phyloP scores from a whole-genome alignment of 2,113 vertebrate genomes.

The Eonycteris spelaea region DNA sequence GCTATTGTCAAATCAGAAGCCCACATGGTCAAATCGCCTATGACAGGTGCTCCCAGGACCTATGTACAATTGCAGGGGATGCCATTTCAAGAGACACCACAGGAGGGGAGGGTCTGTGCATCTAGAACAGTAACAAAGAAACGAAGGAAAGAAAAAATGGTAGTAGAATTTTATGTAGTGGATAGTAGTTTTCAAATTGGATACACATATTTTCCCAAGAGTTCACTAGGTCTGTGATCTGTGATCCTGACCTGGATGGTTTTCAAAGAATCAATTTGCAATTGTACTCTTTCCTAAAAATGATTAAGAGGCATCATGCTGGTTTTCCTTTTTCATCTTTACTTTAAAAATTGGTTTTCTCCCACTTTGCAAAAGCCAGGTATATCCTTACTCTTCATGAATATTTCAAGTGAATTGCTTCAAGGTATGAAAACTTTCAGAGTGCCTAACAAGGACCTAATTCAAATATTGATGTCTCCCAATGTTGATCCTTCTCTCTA shows the following conservation, averaged over 20 bases:
- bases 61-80: accelerated
- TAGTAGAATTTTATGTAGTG: not conserved
- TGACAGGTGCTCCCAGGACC: not conserved
- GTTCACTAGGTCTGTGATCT: not conserved
- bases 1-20: not conserved
- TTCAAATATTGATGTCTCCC: not conserved
- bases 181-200: not conserved
- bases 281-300: not conserved
- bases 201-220: not conserved
- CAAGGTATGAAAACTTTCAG: not conserved
- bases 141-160: not conserved
- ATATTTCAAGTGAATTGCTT: not conserved
- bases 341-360: not conserved
- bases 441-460: not conserved
- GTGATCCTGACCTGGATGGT: not conserved
- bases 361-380: not conserved
- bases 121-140: not conserved
- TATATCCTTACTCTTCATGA: not conserved
- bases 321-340: not conserved
- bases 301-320: not conserved
- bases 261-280: not conserved
- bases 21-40: not conserved
- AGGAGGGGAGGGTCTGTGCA: not conserved
- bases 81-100: not conserved
- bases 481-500: not conserved